Evolutionary conservation across 2,888 invertebrate species (phyloP).

Genomic region (Calliscelio sp.): DNA sequence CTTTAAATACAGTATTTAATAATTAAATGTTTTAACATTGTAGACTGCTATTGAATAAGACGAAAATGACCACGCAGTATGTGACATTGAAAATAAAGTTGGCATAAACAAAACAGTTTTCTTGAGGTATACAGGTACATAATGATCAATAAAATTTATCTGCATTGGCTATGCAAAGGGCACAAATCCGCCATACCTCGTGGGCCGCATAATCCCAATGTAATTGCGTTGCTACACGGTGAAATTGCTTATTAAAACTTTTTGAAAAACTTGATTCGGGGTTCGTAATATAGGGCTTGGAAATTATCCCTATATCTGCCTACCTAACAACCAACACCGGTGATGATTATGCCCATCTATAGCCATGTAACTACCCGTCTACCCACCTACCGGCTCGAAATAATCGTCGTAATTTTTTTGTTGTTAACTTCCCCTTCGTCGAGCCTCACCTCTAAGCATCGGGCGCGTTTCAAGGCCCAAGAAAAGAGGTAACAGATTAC

Average conservation of each 20-base stretch:
- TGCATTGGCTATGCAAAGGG: conserved; percentile 73
- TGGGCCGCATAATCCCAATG: conserved; percentile 80
- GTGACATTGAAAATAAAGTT: conserved; percentile 9
- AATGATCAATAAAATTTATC: conserved; percentile 73
- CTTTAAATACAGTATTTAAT: no score
- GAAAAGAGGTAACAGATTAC: conserved; percentile 65
- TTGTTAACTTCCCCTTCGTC: conserved; percentile 70
- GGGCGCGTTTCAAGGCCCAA: conserved; percentile 59
- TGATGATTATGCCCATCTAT: conserved; percentile 83
- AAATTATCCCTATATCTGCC: conserved; percentile 84
- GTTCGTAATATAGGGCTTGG: conserved; percentile 83
- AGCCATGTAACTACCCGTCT: conserved; percentile 80
- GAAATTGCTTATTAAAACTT: conserved; percentile 85
- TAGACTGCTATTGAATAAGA: no score
- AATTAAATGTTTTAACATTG: no score
- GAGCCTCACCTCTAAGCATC: conserved; percentile 67
- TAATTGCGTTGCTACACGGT: conserved; percentile 82
- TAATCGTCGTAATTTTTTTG: conserved; percentile 79
- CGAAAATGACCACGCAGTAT: no score
- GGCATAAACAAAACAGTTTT: conserved; percentile 34
- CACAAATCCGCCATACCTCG: conserved; percentile 72
- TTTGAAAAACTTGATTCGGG: conserved; percentile 85
- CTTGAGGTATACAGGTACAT: conserved; percentile 38
- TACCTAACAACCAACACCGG: conserved; percentile 80
- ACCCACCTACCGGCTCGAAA: conserved; percentile 81